phyloP scores from a whole-genome alignment of 2,797 vertebrate genomes.

The Lutjanus argentimaculatus region DNA sequence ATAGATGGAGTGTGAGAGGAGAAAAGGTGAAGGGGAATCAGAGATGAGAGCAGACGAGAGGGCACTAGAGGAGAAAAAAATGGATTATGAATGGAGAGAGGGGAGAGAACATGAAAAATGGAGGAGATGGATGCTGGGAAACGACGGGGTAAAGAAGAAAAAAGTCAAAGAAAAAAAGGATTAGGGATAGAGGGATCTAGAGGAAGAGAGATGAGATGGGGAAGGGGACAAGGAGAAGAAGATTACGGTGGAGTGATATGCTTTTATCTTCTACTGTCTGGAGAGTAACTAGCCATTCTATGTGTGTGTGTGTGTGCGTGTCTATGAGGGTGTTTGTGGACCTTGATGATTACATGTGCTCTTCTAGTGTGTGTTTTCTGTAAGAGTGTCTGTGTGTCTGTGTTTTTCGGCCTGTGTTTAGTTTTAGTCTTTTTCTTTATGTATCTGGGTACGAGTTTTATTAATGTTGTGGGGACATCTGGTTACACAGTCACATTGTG shows the following conservation, averaged over 20 bases:
- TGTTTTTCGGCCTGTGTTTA: too few species aligned
- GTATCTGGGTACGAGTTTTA: neutral
- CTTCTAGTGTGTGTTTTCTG: neutral
- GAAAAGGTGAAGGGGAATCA: conserved; percentile 71
- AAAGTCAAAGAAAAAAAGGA: conserved; percentile 64
- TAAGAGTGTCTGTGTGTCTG: neutral
- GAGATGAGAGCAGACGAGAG: conserved; percentile 50
- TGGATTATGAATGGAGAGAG: conserved; percentile 71
- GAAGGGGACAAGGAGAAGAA: conserved; percentile 53
- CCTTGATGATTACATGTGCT: neutral
- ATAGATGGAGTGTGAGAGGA: conserved; percentile 52
- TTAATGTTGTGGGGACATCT: too few species aligned
- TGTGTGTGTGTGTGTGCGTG: conserved; percentile 23
- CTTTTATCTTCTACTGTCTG: conserved; percentile 63
- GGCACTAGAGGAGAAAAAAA: conserved; percentile 52
- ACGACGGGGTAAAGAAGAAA: conserved; percentile 28
- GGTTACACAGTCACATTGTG: too few species aligned
- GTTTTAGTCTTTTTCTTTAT: neutral
- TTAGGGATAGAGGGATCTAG: conserved; percentile 57
- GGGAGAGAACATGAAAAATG: conserved; percentile 49
- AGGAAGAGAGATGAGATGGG: conserved; percentile 51
- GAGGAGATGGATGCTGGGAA: conserved; percentile 48
- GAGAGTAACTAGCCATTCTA: conserved; percentile 42
- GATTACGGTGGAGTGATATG: conserved; percentile 68
- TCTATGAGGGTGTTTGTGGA: neutral